A percentile compares a stretch with the other conserved stretches of the same genome.
Conservation (phyloP, 2,888 invertebrate genomes). For the Pecten maximus region DNA sequence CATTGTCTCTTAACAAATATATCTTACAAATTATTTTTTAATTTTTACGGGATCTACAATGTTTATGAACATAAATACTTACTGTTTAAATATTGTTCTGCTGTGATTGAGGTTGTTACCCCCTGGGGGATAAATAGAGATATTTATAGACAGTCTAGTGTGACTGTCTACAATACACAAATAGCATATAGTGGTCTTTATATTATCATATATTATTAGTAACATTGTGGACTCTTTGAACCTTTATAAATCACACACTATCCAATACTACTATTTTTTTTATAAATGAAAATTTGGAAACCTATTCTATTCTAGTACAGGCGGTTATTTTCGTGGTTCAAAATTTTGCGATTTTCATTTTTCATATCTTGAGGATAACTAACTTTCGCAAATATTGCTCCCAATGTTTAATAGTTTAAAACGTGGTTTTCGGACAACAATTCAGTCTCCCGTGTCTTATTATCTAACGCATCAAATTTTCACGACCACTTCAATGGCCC, state of each 20-base stretch:
- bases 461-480: too few relatives aligned
- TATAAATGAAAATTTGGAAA: too few relatives aligned
- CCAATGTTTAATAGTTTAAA: too few relatives aligned
- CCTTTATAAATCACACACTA: background rate
- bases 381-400: too few relatives aligned
- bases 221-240: background rate
- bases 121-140: background rate
- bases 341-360: too few relatives aligned
- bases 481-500: too few relatives aligned
- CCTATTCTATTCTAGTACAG: too few relatives aligned
- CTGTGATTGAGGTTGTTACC: background rate
- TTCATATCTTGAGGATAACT: too few relatives aligned
- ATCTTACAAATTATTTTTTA: background rate
- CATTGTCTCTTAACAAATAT: background rate
- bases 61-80: constrained; percentile 26
- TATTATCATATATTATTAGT: background rate
- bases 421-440: too few relatives aligned
- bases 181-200: background rate
- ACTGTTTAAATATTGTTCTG: constrained; percentile 10
- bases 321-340: too few relatives aligned
- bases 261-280: background rate
- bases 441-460: too few relatives aligned
- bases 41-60: background rate
- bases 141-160: background rate
- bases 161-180: background rate